Evolutionary conservation across 2,113 vertebrate genomes (phyloP), one percentile per base, ranked within the genome.

Genomic region (Cyprinus carpio): DNA sequence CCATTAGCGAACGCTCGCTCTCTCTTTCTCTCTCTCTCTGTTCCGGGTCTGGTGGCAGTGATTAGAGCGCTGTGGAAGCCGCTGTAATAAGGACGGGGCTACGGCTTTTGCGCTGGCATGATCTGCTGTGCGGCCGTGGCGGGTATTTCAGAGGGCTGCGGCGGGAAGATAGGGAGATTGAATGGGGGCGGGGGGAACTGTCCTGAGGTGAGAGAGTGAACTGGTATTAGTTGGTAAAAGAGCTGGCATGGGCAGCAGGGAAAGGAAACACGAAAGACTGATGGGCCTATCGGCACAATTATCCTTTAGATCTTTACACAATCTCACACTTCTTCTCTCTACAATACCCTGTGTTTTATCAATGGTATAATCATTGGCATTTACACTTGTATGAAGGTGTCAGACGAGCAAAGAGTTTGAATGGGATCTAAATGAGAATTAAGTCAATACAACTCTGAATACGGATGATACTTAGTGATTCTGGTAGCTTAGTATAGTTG

Each of bases 81-180:
- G 20, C 54, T 76, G 49, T 43, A 49, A 80, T 75, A 58, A 89
- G 89, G 86, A 88, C 40, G 84, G 81, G 87, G 85, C 89, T 90
- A 80, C 74, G 87, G 87, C 74, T 86, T 89, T 84, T 79, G 84
- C 84, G 74, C 82, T 85, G 87, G 90, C 86, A 88, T 86, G 89
- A 94, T 93, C 92, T 90, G 90, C 90, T 87, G 91, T 54, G 90
- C 84, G 91, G 89, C 81, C 72, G 84, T 86, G 89, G 72, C 78
- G 89, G 90, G 90, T 91, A 89, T 93, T 93, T 91, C 89, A 92
- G 91, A 92, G 90, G 93, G 89, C 93, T 94, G 93, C 90, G 87
- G 90, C n/a, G 40, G 91, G 89, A 88, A 94, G 93, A 94, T 94
- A 94, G 91, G 81, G 75, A 87, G 82, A 93, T 91, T 94, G 91